Conservation (phyloP, 2,113 vertebrate genomes). For the Psilopsiagon aymara region DNA sequence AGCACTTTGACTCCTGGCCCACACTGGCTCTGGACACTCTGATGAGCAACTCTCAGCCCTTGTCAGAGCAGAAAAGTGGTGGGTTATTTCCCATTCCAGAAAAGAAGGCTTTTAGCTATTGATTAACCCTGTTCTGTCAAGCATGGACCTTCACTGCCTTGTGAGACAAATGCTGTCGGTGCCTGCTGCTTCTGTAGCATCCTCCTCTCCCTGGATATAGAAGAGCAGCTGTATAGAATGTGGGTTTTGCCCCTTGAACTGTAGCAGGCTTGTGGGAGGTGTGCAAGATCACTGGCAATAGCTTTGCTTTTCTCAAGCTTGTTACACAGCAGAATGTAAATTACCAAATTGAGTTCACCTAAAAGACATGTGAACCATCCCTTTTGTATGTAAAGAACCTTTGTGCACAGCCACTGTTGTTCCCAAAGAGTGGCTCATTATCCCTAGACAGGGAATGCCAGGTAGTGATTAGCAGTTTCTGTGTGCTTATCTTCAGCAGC, state of each 20-base stretch:
- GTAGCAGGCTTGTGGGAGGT: not conserved
- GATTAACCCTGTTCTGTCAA: not conserved
- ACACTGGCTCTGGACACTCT: not conserved
- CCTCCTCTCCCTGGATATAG: not conserved
- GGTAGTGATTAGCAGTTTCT: not conserved
- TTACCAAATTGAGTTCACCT: not conserved
- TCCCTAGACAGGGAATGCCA: not conserved
- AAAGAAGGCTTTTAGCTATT: not conserved
- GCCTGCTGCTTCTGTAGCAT: not conserved
- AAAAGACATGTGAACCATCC: not conserved
- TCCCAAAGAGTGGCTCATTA: not conserved
- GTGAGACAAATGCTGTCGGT: not conserved
- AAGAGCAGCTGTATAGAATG: not conserved
- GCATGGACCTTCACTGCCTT: rapidly evolving
- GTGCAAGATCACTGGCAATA: not conserved
- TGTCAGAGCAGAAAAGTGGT: not conserved
- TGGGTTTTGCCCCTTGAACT: not conserved
- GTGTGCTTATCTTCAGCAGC: not conserved
- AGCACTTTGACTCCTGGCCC: not conserved
- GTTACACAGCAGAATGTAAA: not conserved
- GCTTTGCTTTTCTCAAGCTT: not conserved
- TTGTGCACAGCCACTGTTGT: not conserved
- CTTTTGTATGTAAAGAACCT: not conserved
- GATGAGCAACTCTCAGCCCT: not conserved
- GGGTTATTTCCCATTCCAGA: rapidly evolving